phyloP scores from a whole-genome alignment of 92 coral and sea anemone genomes.

The Palythoa grandis region DNA sequence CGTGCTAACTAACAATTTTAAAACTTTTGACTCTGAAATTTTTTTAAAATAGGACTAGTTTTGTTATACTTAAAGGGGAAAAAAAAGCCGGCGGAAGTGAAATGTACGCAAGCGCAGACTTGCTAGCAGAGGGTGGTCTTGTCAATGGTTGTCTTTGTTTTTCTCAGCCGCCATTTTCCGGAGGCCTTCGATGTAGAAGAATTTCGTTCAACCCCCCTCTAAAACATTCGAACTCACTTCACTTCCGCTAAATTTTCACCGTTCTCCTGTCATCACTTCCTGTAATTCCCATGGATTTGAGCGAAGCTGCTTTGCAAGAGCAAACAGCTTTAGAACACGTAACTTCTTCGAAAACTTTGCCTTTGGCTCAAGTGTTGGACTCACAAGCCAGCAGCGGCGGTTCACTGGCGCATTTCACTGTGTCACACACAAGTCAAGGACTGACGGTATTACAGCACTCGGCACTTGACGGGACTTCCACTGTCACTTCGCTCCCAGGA shows the following conservation, averaged over 20 bases:
- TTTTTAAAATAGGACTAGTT: no score
- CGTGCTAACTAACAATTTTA: no score
- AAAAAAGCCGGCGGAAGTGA: no score
- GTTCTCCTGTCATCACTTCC: constrained; percentile 72
- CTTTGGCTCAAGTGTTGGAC: constrained; percentile 80
- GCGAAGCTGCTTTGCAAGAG: constrained; percentile 62
- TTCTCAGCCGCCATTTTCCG: constrained; percentile 17
- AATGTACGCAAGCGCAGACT: neutral
- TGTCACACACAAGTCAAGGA: constrained; percentile 62
- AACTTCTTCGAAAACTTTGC: constrained; percentile 67
- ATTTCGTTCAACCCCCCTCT: constrained; percentile 87
- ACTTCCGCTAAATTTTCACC: constrained; percentile 76
- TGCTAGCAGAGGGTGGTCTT: constrained; percentile 17
- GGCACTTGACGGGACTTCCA: constrained; percentile 73
- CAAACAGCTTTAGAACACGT: constrained; percentile 66
- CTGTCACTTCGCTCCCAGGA: constrained; percentile 86
- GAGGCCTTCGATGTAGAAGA: constrained; percentile 40
- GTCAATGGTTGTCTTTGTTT: constrained; percentile 3
- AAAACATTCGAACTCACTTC: constrained; percentile 59
- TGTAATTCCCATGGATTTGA: constrained; percentile 82
- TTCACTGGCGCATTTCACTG: constrained; percentile 67
- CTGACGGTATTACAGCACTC: constrained; percentile 71
- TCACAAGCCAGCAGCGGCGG: constrained; percentile 66
- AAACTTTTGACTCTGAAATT: no score
- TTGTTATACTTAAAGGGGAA: no score